A percentile compares a stretch with the other conserved stretches of the same genome.
phyloP scores from a whole-genome alignment of 2,797 vertebrate genomes.

The Premnoplex brunnescens region DNA sequence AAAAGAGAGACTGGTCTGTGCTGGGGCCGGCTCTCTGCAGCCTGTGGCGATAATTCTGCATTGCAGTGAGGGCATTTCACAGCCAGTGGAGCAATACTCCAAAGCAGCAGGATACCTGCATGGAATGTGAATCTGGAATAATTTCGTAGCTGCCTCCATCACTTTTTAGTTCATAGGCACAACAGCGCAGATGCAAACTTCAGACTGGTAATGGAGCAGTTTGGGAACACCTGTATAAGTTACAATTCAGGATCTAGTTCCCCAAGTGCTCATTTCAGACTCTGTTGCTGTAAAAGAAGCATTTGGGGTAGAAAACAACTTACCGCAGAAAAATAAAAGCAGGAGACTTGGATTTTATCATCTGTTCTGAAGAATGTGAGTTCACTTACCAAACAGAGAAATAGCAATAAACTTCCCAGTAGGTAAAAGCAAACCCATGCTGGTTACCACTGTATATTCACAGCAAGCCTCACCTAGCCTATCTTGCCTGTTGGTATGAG shows the following conservation, averaged over 20 bases:
- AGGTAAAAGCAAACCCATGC: slow-evolving; percentile 28
- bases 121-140: background rate
- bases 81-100: background rate
- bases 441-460: background rate
- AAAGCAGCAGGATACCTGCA: background rate
- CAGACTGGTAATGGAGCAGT: background rate
- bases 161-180: background rate
- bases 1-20: background rate
- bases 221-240: background rate
- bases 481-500: background rate
- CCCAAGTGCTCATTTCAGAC: background rate
- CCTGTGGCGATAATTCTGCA: background rate
- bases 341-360: background rate
- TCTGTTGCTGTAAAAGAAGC: background rate
- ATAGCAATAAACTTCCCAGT: slow-evolving; percentile 18
- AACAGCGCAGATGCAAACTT: background rate
- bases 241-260: background rate
- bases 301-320: background rate
- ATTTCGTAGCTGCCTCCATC: background rate
- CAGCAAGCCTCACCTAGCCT: background rate
- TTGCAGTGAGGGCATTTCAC: background rate
- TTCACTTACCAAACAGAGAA: background rate
- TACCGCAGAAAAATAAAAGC: background rate
- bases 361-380: background rate
- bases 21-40: background rate